Conservation (phyloP, 2,888 invertebrate species). For the Eupithecia subfuscata region DNA sequence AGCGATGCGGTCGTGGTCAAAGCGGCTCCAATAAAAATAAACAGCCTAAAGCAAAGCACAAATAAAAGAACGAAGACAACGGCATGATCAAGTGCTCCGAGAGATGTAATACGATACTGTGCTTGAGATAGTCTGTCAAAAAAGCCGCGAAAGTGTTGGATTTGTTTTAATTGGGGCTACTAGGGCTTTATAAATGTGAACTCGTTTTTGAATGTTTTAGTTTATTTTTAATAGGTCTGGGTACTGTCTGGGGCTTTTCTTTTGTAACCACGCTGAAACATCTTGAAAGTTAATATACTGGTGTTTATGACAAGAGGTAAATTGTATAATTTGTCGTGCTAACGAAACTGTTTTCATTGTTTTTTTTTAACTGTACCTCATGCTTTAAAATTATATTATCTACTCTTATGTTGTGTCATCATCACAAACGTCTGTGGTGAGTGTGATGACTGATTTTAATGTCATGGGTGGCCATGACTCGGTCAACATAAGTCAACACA, state of each 20-base stretch:
- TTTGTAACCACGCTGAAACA: not conserved
- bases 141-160: constrained; percentile 8
- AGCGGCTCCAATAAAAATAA: constrained; percentile 70
- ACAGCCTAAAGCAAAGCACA: constrained; percentile 56
- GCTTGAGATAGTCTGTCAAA: constrained; percentile 10
- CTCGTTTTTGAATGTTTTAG: not conserved
- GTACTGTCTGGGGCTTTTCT: not conserved
- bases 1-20: constrained; percentile 75
- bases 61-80: constrained; percentile 75
- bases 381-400: too few species aligned
- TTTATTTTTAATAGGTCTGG: not conserved
- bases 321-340: too few species aligned
- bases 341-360: too few species aligned
- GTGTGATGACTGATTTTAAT: too few species aligned
- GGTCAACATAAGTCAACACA: too few species aligned
- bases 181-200: not conserved
- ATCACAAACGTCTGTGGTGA: too few species aligned
- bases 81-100: constrained; percentile 80
- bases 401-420: too few species aligned
- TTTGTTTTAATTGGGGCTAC: constrained; percentile 10
- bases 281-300: not conserved
- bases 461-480: too few species aligned
- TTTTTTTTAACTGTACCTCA: too few species aligned
- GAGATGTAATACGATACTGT: constrained; percentile 75
- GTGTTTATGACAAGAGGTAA: not conserved